Evolutionary conservation across 2,113 vertebrate species (phyloP).

Genomic region (Aspiorhynchus laticeps): DNA sequence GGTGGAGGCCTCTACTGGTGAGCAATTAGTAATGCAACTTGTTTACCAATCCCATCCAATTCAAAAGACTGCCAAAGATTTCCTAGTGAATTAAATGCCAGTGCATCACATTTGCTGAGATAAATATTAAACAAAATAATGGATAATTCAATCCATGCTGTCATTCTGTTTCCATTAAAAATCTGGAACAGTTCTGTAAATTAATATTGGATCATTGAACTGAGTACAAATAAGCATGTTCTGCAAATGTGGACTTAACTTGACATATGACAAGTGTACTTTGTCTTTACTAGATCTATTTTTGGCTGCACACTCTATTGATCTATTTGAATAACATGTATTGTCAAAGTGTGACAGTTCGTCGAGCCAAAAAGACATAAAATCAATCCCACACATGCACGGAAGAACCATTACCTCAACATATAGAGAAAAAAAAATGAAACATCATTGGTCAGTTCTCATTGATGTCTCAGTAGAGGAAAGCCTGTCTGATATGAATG

Average conservation of each 20-base stretch:
- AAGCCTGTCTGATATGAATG: constrained; percentile 47
- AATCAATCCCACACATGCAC: constrained; percentile 5
- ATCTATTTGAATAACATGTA: constrained; percentile 56
- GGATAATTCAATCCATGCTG: neutral
- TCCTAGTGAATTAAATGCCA: neutral
- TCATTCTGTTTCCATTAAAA: neutral
- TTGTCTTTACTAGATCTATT: constrained; percentile 56
- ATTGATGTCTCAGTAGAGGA: constrained; percentile 44
- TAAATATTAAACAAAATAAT: neutral
- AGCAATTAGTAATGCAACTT: constrained; percentile 62
- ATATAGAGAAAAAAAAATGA: neutral
- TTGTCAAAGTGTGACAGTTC: constrained; percentile 49
- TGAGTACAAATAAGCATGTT: neutral
- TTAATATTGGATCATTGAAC: neutral
- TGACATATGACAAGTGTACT: neutral
- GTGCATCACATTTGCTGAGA: neutral
- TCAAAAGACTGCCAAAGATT: constrained; percentile 48
- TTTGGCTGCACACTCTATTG: constrained; percentile 49
- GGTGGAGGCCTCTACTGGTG: constrained; percentile 68
- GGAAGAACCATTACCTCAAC: neutral
- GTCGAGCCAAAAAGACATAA: neutral
- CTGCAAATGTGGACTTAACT: neutral
- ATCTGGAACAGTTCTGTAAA: neutral
- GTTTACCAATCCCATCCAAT: constrained; percentile 65
- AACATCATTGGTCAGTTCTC: constrained; percentile 46